These are phyloP conservation scores for Tenthredo amoena DNA, from an alignment of 2,888 invertebrate species.

Conservation along the genomic window DNA sequence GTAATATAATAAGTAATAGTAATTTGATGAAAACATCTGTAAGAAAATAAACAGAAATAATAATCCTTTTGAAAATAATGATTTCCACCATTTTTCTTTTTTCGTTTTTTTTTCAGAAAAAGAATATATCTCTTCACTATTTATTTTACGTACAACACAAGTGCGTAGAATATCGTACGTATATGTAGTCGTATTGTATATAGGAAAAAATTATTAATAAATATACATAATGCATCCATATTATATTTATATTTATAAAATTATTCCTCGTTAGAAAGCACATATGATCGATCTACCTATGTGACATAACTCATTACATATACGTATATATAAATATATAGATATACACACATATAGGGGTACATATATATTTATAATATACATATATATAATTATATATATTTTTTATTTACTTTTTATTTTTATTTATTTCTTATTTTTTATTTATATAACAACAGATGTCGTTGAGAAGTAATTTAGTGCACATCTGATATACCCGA, in stretches of 20 bases:
- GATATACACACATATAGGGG: constrained; percentile 65
- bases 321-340: constrained; percentile 64
- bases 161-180: constrained; percentile 30
- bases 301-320: constrained; percentile 72
- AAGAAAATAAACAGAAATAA: background rate
- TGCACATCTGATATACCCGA: constrained; percentile 73
- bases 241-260: constrained; percentile 77
- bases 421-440: constrained; percentile 56
- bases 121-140: constrained; percentile 20
- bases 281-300: constrained; percentile 76
- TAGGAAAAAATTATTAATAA: constrained; percentile 59
- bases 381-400: constrained; percentile 70
- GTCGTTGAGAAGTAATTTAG: constrained; percentile 70
- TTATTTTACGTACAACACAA: constrained; percentile 38
- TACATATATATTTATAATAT: constrained; percentile 65
- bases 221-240: constrained; percentile 71
- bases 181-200: constrained; percentile 7
- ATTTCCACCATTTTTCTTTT: background rate
- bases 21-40: constrained; percentile 3
- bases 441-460: constrained; percentile 69
- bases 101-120: constrained; percentile 3
- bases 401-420: constrained; percentile 59
- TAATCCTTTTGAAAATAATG: background rate
- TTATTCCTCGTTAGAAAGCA: constrained; percentile 77
- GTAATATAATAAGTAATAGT: background rate